These are phyloP conservation scores for Amphiduros pacificus DNA, from an alignment of 2,888 invertebrate species.

Conservation along the genomic window DNA sequence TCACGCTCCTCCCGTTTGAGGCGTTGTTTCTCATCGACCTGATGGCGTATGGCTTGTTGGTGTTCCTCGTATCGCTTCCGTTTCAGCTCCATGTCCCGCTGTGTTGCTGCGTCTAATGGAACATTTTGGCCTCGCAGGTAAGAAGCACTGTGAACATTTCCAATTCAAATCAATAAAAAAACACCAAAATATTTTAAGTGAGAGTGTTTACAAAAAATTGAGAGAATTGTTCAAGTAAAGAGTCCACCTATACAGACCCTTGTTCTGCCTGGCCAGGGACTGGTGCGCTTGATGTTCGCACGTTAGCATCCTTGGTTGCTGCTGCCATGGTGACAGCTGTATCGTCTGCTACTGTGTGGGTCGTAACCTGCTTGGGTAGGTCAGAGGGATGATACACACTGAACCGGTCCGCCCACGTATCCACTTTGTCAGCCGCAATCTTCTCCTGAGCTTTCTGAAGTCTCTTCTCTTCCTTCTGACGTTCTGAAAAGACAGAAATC, in stretches of 20 bases:
- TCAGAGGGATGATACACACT: constrained; percentile 5
- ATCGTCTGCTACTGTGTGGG: too few species aligned
- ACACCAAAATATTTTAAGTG: not conserved
- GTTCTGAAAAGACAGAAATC: constrained; percentile 25
- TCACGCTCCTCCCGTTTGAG: constrained; percentile 20
- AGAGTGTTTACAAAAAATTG: too few species aligned
- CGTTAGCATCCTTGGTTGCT: too few species aligned
- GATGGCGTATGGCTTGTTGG: constrained; percentile 61
- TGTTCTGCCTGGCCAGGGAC: constrained; percentile 31
- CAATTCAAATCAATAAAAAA: not conserved
- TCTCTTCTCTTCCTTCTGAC: constrained; percentile 57
- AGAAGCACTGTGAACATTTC: not conserved
- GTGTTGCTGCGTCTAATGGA: constrained; percentile 76
- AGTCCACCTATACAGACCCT: constrained; percentile 17
- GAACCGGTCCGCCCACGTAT: constrained; percentile 21
- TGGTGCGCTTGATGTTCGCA: not conserved
- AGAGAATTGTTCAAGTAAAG: not conserved
- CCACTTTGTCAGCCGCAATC: constrained; percentile 2
- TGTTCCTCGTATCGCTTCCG: constrained; percentile 73
- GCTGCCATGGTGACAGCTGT: not conserved
- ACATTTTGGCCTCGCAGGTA: constrained; percentile 85
- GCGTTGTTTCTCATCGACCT: constrained; percentile 23
- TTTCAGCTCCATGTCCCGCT: constrained; percentile 80
- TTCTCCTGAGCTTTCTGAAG: constrained; percentile 36
- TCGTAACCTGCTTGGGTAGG: not conserved